These are phyloP conservation scores for Sebastes kiyomatsui DNA, from an alignment of 2,797 vertebrate genomes.

Conservation along the genomic window DNA sequence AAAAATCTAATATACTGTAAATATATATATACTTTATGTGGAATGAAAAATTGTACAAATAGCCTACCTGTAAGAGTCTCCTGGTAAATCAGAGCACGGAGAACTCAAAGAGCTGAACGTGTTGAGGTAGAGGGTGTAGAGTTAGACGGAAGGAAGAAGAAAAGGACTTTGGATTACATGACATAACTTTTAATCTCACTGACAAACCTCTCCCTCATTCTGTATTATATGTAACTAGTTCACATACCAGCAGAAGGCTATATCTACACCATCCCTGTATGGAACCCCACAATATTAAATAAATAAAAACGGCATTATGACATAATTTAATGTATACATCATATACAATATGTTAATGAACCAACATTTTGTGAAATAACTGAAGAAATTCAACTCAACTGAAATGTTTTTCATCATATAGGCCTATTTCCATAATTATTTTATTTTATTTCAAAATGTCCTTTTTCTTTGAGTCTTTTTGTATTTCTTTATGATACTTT, in stretches of 20 bases:
- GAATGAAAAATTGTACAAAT: not conserved
- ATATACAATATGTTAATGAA: not conserved
- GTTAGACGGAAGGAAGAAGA: not conserved
- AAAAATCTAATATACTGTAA: not conserved
- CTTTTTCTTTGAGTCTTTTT: not conserved
- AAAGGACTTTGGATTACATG: not conserved
- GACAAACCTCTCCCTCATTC: not conserved
- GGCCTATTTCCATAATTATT: not conserved
- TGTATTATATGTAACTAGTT: not conserved
- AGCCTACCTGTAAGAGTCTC: not conserved
- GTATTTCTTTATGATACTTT: no score
- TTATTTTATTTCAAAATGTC: not conserved
- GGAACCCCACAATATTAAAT: not conserved
- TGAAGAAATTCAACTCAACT: not conserved
- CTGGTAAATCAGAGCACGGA: not conserved
- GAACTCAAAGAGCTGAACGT: not conserved
- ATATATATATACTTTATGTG: not conserved
- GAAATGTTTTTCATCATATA: not conserved
- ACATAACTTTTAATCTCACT: not conserved
- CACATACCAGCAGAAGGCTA: not conserved
- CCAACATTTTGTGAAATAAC: not conserved
- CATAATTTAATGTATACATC: not conserved
- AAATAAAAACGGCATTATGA: not conserved
- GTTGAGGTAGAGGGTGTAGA: not conserved
- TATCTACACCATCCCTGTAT: not conserved